Base-by-base conservation (phyloP, 2,888 invertebrate species). In the Poecilus cupreus region DNA sequence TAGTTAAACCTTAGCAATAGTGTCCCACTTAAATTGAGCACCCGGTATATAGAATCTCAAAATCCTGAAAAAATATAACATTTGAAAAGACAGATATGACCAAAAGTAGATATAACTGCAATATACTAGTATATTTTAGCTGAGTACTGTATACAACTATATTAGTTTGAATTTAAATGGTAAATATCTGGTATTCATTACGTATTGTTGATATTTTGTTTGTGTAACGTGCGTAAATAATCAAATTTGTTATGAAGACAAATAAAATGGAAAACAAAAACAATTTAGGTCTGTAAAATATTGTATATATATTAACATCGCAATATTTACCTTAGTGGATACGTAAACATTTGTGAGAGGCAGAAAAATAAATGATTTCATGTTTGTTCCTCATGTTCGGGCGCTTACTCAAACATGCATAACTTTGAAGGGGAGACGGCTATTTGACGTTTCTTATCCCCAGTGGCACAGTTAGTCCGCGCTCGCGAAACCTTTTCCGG, bases 381-480 rank as follows among this genome's bases (percentile, higher is more conserved):
- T 60, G 24, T 60, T 60, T 60, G 60, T 60, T 60, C 26, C 32
- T 54, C 43, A 43, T 43, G 43, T 43, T 43, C 43, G 43, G 43
- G n/a, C n/a, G 64, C 32, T 13, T 68, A 68, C 18, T 68, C 64
- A 16, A 32, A 32, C 64, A 68, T 68, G 37, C 64, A 68, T 68
- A 68, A 68, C 64, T 68, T 37, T 18, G 37, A 37, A 32, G 18
- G 39, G 10, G 26, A n/a, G 54, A 22, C 24, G 26, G 43, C 1
- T 43, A 60, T 60, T 60, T 24, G 60, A 68, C 64, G 39, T 68
- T 68, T 16, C 64, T 37, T 68, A 68, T 68, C 37, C 64, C 64
- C 64, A 11, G 37, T 32, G 64, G 60, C 11, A 26, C 60, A 24
- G 60, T 60, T 60, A 60, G 60, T 43, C 43, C 43, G 43, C 11